Evolutionary conservation across 2,113 vertebrate genomes (phyloP), one percentile per base, ranked within the genome.

Genomic region (Anolis carolinensis): DNA sequence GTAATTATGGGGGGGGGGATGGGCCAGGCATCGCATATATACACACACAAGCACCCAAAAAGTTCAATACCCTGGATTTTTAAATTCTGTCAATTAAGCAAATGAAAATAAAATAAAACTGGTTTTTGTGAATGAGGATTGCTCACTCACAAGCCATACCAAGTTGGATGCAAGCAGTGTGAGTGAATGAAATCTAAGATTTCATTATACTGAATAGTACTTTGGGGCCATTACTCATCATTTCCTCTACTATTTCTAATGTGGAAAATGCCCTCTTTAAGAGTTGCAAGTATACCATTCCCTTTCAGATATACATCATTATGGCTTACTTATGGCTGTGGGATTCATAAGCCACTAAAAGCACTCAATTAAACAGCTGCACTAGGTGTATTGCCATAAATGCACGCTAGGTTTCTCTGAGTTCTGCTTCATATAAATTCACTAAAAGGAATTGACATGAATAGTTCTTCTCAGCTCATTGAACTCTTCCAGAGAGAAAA

Each of bases 171-270:
- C 7, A 59, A 1, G 20, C 6, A 79, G 13, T 32, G 7, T n/a
- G 80, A 34, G 10, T 84, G 70, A 89, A 73, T 18, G 13, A 89
- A 89, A 81, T 85, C 52, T 68, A 88, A 83, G 39, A 67, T 62
- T 81, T 91, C 39, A 75, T 75, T 88, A 89, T n/a, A 81, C n/a
- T 81, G 87, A 90, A 63, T 6, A 13, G 67, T 21, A 83, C 72
- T 85, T 14, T 10, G 44, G n/a, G 11, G 23, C 7, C 62, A 82
- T 83, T 81, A 86, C 14, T 81, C 71, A 85, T 85, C 0, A 72
- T 55, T 83, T 10, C 30, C 71, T 14, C 67, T 52, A 9, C 63
- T 81, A 89, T 9, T 7, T 32, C 59, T 71, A 77, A 30, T 34
- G 10, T 76, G 55, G 50, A 72, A 85, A 86, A 72, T 48, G 65